Evolutionary conservation across 1,140 invertebrate genomes (phyloP), one percentile per base, ranked within the genome.

Genomic region (Carposina sasakii): DNA sequence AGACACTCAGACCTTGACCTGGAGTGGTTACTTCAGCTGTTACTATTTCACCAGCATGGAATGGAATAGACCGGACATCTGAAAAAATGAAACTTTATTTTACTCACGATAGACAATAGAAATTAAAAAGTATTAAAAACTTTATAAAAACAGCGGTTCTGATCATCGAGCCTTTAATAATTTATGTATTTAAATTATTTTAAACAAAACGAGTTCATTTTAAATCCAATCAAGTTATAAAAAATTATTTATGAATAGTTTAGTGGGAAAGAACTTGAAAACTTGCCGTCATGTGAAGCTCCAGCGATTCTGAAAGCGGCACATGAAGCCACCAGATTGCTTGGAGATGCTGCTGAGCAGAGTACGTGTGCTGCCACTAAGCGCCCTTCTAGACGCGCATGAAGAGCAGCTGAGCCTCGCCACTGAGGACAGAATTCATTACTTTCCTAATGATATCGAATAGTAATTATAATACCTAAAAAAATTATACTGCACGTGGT

Each of bases 51-150:
- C 81, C 81, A 33, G 77, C 75, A 19, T 81, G 71, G 47, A 82
- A 84, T 2, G 77, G 75, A 62, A 84, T 82, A 20, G 81, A 84
- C 22, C 71, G 71, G 1, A 84, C 81, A 61, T 84, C 81, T 84
- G 67, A 37, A 64, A 69, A 24, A n/a, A n/a, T n/a, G n/a, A n/a
- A n/a, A n/a, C n/a, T n/a, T n/a, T n/a, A n/a, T n/a, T n/a, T n/a
- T n/a, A n/a, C n/a, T n/a, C n/a, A n/a, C n/a, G n/a, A n/a, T n/a
- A n/a, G n/a, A n/a, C n/a, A n/a, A n/a, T n/a, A n/a, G n/a, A n/a
- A n/a, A n/a, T n/a, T n/a, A n/a, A n/a, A n/a, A n/a, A n/a, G n/a
- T n/a, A n/a, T n/a, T n/a, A n/a, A n/a, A n/a, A n/a, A n/a, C n/a
- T n/a, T n/a, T n/a, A n/a, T n/a, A n/a, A n/a, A n/a, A n/a, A n/a